phyloP scores from a whole-genome alignment of 2,113 vertebrate genomes.

The Ptyas mucosa region DNA sequence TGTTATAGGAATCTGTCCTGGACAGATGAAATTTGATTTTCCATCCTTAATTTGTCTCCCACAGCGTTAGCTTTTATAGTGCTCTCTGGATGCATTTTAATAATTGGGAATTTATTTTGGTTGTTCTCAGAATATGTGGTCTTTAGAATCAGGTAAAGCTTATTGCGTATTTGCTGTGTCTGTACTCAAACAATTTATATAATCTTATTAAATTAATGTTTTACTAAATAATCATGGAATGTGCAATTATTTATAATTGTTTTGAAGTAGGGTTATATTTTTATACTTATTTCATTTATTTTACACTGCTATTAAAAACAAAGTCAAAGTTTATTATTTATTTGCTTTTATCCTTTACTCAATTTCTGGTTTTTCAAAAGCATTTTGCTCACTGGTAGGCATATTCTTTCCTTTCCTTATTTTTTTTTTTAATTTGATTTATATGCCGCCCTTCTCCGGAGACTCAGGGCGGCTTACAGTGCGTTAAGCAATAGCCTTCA shows the following conservation, averaged over 20 bases:
- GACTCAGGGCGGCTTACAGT: too few relatives aligned
- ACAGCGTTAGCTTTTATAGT: not conserved
- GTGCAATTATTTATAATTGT: not conserved
- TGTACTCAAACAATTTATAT: not conserved
- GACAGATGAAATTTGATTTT: not conserved
- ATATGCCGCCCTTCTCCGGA: too few relatives aligned
- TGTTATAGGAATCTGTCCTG: not conserved
- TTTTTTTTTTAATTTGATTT: too few relatives aligned
- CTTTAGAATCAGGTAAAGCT: not conserved
- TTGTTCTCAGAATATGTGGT: not conserved
- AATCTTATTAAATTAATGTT: not conserved
- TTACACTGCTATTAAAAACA: not conserved
- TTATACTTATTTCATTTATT: not conserved
- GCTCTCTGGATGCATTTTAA: not conserved
- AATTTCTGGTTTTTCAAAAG: not conserved
- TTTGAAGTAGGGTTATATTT: not conserved
- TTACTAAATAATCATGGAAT: not conserved
- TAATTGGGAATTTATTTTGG: not conserved
- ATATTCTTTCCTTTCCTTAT: not conserved
- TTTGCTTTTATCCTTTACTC: constrained; percentile 3
- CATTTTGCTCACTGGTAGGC: not conserved
- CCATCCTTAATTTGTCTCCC: not conserved
- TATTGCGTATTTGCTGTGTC: not conserved
- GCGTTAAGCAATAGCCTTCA: too few relatives aligned
- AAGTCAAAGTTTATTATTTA: not conserved